phyloP scores from a whole-genome alignment of 2,888 invertebrate genomes.

The Melanophora roralis region DNA sequence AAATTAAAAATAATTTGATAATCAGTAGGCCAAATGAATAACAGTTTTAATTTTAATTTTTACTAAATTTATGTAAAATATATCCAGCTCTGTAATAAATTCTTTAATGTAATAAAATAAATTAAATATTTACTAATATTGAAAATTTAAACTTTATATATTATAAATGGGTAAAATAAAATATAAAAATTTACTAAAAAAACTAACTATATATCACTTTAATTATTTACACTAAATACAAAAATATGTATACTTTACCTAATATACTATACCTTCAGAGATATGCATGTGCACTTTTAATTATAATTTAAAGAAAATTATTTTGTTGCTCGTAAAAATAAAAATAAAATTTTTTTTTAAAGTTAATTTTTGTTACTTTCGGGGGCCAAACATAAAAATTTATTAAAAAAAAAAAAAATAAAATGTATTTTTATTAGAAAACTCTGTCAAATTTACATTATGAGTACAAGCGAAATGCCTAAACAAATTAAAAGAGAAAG shows the following conservation, averaged over 20 bases:
- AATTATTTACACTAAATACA: no score
- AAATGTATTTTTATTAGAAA: constrained; percentile 50
- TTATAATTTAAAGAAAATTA: neutral
- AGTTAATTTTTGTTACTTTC: constrained; percentile 72
- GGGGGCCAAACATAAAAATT: constrained; percentile 74
- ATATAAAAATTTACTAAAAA: no score
- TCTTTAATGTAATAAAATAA: neutral
- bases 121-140: no score
- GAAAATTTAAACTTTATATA: no score
- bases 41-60: neutral
- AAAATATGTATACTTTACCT: no score
- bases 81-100: constrained; percentile 61
- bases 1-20: no score
- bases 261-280: no score
- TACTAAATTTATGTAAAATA: constrained; percentile 46
- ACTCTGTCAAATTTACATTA: constrained; percentile 27
- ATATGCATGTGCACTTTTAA: no score
- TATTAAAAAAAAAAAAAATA: constrained; percentile 42
- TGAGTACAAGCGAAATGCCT: constrained; percentile 53
- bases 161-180: no score
- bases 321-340: no score
- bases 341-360: constrained; percentile 41
- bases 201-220: no score
- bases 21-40: no score
- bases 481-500: constrained; percentile 33